Percentiles rank a stretch among this genome's conserved stretches.
phyloP scores from a whole-genome alignment of 2,113 vertebrate species.

The Agapornis roseicollis region DNA sequence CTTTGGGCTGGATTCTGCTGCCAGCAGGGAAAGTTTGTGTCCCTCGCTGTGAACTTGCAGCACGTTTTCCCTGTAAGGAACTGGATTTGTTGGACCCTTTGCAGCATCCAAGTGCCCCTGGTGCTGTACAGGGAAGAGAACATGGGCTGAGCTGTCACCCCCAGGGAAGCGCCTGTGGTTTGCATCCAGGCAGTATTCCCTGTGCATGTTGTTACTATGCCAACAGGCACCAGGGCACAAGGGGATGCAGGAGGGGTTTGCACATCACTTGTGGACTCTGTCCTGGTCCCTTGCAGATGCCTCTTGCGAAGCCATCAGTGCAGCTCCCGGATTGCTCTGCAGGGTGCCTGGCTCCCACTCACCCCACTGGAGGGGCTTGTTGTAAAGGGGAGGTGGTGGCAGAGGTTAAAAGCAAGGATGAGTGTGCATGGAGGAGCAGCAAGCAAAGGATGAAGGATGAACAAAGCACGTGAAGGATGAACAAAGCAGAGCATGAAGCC shows the following conservation, averaged over 20 bases:
- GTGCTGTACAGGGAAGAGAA: not conserved
- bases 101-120: not conserved
- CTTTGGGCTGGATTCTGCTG: not conserved
- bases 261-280: accelerated
- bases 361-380: not conserved
- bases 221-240: accelerated
- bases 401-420: not conserved
- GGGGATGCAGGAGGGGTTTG: not conserved
- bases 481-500: not conserved
- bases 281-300: not conserved
- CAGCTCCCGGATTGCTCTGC: not conserved
- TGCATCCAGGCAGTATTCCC: not conserved
- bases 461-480: not conserved
- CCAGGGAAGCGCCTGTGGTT: not conserved
- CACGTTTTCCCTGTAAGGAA: not conserved
- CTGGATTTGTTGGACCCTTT: not conserved
- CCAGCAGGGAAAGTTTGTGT: not conserved
- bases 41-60: not conserved
- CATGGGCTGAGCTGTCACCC: not conserved
- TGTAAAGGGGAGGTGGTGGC: too few species aligned
- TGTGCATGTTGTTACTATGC: accelerated
- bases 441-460: too few species aligned
- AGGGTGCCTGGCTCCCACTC: not conserved
- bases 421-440: not conserved
- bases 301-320: not conserved